Evolutionary conservation across 2,113 vertebrate species (phyloP).

Genomic region (Mustela nigripes): DNA sequence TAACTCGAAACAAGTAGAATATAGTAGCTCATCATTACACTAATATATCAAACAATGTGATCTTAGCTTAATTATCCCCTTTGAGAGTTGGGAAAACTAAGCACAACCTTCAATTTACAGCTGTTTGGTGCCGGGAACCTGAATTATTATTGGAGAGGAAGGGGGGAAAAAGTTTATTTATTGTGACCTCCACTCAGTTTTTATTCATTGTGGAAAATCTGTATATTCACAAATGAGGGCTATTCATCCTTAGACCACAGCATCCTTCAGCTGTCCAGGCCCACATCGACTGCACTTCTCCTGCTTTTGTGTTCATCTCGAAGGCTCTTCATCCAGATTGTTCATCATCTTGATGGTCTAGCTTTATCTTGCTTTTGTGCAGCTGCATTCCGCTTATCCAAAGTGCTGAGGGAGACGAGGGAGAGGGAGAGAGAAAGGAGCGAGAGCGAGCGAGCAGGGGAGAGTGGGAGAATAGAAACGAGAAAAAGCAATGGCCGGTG

Average conservation of each 20-base stretch:
- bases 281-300: slow-evolving; percentile 92
- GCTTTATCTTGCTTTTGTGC: slow-evolving; percentile 95
- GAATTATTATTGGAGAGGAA: slow-evolving; percentile 92
- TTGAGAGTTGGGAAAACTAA: slow-evolving; percentile 92
- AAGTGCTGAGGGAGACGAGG: slow-evolving; percentile 92
- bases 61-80: slow-evolving; percentile 95
- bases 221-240: slow-evolving; percentile 97
- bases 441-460: slow-evolving; percentile 78
- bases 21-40: slow-evolving; percentile 92
- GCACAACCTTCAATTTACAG: slow-evolving; percentile 94
- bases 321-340: slow-evolving; percentile 96
- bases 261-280: slow-evolving; percentile 94
- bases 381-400: slow-evolving; percentile 95
- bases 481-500: slow-evolving; percentile 92
- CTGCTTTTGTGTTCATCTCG: slow-evolving; percentile 94
- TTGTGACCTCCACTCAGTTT: slow-evolving; percentile 92
- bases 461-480: slow-evolving; percentile 74
- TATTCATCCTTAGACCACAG: slow-evolving; percentile 92
- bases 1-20: slow-evolving; percentile 90
- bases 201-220: slow-evolving; percentile 93
- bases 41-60: slow-evolving; percentile 95
- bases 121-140: slow-evolving; percentile 91
- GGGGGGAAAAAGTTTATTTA: slow-evolving; percentile 91
- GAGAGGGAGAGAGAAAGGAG: slow-evolving; percentile 84
- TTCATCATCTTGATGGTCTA: slow-evolving; percentile 97